Base-by-base conservation (phyloP, 2,888 invertebrate species). In the Phortica okadai region DNA sequence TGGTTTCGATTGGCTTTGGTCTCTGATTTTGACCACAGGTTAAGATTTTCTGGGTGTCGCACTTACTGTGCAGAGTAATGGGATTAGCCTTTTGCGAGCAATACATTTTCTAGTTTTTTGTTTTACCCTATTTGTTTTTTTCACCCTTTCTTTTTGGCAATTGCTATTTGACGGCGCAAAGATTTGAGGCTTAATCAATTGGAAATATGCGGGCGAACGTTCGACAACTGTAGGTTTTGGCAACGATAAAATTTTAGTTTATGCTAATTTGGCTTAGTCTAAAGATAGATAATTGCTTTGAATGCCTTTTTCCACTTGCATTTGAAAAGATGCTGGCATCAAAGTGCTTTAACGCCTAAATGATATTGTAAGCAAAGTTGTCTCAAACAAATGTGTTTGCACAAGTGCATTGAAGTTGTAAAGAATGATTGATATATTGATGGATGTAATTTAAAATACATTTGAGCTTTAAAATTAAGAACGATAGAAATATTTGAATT, bases 171-270 rank as follows among this genome's bases (percentile, higher is more conserved):
- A 76, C 76, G 64, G 78, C 11, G 69, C 69, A 44, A 44, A 44
- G 45, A 69, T 54, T 72, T 33, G 77, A 80, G 81, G 81, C 80
- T 78, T 79, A 84, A 83, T 86, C 85, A 84, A 83, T 83, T 83
- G 79, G 77, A 86, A 83, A 78, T 76, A 74, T 77, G 78, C 74
- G 76, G 76, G 74, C 75, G 74, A 69, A 74, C 74, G 70, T 80
- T 78, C 73, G 81, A 16, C 62, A 16, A 62, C 8, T 62, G 16
- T 62, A 21, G 62, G 25, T 62, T 16, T 59, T 59, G 59, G 16
- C 50, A 50, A 50, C 50, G 50, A 50, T 50, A 59, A 25, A 62
- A 62, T 11, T 62, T 62, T 62, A 62, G 16, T 62, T 62, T 62
- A 62, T 62, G 33, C 62, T 62, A 62, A 62, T 62, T 62, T 62